Percentiles rank a stretch among this genome's conserved stretches.
phyloP scores from a whole-genome alignment of 2,888 invertebrate species.

The Drosophila gaucha region DNA sequence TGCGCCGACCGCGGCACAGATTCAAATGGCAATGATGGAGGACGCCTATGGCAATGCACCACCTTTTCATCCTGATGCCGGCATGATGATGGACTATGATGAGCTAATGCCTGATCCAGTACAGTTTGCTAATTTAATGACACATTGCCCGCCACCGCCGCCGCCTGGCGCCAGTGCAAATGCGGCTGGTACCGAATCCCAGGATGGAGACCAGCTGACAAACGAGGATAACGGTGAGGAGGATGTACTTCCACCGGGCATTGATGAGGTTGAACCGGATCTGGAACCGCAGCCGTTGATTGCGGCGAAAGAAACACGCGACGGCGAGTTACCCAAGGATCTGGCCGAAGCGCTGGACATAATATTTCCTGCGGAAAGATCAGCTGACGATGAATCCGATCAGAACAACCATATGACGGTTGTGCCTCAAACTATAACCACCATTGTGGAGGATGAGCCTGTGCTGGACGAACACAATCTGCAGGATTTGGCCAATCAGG shows the following conservation, averaged over 20 bases:
- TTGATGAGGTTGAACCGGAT: slow-evolving; percentile 84
- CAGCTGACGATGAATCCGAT: slow-evolving; percentile 61
- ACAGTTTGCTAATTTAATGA: slow-evolving; percentile 84
- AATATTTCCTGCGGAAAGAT: slow-evolving; percentile 86
- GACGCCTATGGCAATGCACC: slow-evolving; percentile 83
- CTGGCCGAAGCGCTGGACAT: slow-evolving; percentile 87
- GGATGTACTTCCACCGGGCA: slow-evolving; percentile 83
- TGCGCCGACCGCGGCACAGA: slow-evolving; percentile 80
- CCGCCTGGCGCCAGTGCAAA: slow-evolving; percentile 63
- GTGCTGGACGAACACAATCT: slow-evolving; percentile 77
- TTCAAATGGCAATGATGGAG: slow-evolving; percentile 83
- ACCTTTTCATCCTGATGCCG: slow-evolving; percentile 83
- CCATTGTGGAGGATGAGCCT: slow-evolving; percentile 64
- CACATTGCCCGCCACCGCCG: slow-evolving; percentile 84
- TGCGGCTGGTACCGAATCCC: slow-evolving; percentile 10
- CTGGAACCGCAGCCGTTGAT: slow-evolving; percentile 85
- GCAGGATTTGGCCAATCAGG: slow-evolving; percentile 82
- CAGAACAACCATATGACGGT: slow-evolving; percentile 38
- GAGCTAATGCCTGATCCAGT: slow-evolving; percentile 85
- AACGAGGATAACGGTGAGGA: slow-evolving; percentile 71
- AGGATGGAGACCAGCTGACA: slow-evolving; percentile 17
- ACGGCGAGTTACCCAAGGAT: slow-evolving; percentile 86
- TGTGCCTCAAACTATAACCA: slow-evolving; percentile 73
- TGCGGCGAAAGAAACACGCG: slow-evolving; percentile 84
- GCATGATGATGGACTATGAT: slow-evolving; percentile 84